phyloP scores from a whole-genome alignment of 2,113 vertebrate species.

The Nansenia antarctica region DNA sequence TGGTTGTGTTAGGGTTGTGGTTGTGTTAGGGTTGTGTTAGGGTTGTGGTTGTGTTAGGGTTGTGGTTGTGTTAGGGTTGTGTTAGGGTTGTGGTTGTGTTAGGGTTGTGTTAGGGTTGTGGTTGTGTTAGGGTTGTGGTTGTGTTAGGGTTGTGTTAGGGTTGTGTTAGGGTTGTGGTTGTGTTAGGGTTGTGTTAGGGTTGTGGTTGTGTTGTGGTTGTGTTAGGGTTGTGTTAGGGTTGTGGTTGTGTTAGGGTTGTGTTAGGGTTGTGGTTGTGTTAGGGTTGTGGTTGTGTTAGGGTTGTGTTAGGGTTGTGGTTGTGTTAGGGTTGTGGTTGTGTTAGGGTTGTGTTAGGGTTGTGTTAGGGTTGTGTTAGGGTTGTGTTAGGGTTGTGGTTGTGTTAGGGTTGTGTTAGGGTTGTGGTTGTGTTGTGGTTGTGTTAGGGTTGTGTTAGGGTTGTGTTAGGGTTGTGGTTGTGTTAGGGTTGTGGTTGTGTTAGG shows the following conservation, averaged over 20 bases:
- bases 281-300: background rate
- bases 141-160: background rate
- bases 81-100: too few relatives aligned
- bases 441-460: background rate
- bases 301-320: background rate
- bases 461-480: background rate
- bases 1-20: background rate
- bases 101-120: background rate
- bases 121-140: background rate
- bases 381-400: background rate
- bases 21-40: background rate
- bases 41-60: too few relatives aligned
- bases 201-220: background rate
- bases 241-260: too few relatives aligned
- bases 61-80: background rate
- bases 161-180: background rate
- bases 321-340: background rate
- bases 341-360: background rate
- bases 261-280: background rate
- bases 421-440: background rate
- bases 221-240: background rate
- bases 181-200: constrained; percentile 4
- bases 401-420: background rate
- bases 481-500: background rate
- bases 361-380: background rate